Percentiles rank a stretch among this genome's conserved stretches.
Conservation (phyloP, 2,113 vertebrate species). For the Salvator merianae region DNA sequence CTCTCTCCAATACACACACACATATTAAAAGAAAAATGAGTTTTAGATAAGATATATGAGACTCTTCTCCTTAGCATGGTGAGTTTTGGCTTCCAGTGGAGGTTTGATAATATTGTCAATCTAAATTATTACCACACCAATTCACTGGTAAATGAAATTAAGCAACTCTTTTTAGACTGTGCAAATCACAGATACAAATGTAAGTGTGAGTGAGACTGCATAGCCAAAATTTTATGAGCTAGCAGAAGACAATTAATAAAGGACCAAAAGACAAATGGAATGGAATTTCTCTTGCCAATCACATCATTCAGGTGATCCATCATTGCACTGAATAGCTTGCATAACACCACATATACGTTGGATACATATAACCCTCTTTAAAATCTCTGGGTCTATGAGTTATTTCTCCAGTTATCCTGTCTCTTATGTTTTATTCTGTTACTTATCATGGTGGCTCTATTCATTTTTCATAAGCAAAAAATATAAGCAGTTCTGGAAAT, state of each 20-base stretch:
- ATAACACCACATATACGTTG: not conserved
- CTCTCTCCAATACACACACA: not conserved
- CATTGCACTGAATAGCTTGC: not conserved
- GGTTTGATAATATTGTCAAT: slow-evolving; percentile 41
- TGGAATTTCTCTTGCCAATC: slow-evolving; percentile 16
- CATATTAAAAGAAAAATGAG: not conserved
- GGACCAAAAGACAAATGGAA: slow-evolving; percentile 2
- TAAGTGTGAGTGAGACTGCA: not conserved
- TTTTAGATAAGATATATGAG: not conserved
- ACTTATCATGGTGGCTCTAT: too few species aligned
- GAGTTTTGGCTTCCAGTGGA: slow-evolving; percentile 36
- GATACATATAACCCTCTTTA: not conserved
- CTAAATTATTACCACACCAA: slow-evolving; percentile 35
- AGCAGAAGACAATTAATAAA: slow-evolving; percentile 34
- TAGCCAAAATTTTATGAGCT: slow-evolving; percentile 23
- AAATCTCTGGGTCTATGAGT: not conserved
- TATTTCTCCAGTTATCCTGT: too few species aligned
- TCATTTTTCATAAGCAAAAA: too few species aligned
- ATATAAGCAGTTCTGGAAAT: too few species aligned
- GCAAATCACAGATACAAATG: slow-evolving; percentile 52
- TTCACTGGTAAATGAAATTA: slow-evolving; percentile 40
- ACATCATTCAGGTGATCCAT: not conserved
- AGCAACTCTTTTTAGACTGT: slow-evolving; percentile 52
- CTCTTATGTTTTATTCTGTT: too few species aligned
- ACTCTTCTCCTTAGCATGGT: slow-evolving; percentile 7